Conservation (phyloP, 2,797 vertebrate genomes). For the Cyprinella venusta region DNA sequence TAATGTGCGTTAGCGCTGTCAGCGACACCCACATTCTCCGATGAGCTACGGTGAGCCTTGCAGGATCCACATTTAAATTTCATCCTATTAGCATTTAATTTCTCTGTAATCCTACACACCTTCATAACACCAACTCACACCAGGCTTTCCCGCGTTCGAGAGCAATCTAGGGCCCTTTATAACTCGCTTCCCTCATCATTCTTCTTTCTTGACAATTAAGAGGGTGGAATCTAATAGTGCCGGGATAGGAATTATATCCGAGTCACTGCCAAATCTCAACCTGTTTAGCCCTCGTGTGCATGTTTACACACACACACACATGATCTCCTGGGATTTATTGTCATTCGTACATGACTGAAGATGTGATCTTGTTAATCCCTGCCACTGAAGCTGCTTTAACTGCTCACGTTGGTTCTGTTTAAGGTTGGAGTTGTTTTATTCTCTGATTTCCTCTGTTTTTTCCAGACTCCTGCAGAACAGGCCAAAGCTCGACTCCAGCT, state of each 20-base stretch:
- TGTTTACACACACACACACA: constrained; percentile 54
- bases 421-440: neutral
- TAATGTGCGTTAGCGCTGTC: constrained; percentile 69
- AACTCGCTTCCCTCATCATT: constrained; percentile 71
- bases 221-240: constrained; percentile 81
- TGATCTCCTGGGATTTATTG: neutral
- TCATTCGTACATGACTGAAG: neutral
- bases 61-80: constrained; percentile 78
- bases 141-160: constrained; percentile 34
- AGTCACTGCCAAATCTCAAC: constrained; percentile 72
- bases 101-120: constrained; percentile 80
- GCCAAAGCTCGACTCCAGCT: constrained; percentile 92
- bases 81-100: constrained; percentile 86
- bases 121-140: constrained; percentile 57
- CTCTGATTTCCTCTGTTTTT: constrained; percentile 48
- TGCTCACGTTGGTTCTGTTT: neutral
- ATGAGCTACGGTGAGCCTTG: constrained; percentile 71
- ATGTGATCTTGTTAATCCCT: constrained; percentile 4
- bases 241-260: constrained; percentile 79
- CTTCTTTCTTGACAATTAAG: constrained; percentile 83
- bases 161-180: constrained; percentile 68
- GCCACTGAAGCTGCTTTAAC: constrained; percentile 56
- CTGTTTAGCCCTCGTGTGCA: constrained; percentile 33
- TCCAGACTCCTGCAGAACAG: constrained; percentile 92
- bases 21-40: constrained; percentile 62